Conservation (phyloP, 2,797 vertebrate genomes). For the Sebastes trivittatus region DNA sequence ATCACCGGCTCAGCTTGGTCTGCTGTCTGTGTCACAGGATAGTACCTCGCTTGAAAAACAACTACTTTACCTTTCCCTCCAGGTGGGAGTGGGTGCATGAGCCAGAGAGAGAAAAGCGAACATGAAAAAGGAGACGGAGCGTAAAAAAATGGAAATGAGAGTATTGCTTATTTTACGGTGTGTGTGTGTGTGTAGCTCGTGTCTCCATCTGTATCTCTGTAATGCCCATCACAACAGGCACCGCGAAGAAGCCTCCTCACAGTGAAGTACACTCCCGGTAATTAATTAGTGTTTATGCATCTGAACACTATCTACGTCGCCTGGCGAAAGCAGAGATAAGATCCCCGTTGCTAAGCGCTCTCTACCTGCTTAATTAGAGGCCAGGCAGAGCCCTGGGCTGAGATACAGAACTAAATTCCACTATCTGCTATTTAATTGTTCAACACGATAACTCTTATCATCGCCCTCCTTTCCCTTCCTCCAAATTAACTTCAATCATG, state of each 20-base stretch:
- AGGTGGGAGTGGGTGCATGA: conserved; percentile 10
- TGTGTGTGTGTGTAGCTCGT: background rate
- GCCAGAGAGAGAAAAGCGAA: background rate
- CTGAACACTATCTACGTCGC: conserved; percentile 58
- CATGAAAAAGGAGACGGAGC: conserved; percentile 27
- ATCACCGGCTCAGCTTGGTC: conserved; percentile 62
- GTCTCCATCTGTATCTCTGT: conserved; percentile 31
- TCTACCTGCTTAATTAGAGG: conserved; percentile 68
- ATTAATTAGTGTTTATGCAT: conserved; percentile 73
- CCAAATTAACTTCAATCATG: conserved; percentile 59
- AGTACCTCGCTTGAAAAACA: conserved; percentile 41
- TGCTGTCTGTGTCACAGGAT: conserved; percentile 51
- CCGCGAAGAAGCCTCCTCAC: conserved; percentile 22
- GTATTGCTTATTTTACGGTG: conserved; percentile 19
- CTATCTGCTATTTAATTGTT: conserved; percentile 56
- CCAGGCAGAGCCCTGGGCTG: conserved; percentile 39
- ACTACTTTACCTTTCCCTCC: conserved; percentile 32
- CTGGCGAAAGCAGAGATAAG: conserved; percentile 63
- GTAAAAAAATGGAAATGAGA: conserved; percentile 33
- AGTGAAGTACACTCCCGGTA: conserved; percentile 46
- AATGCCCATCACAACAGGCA: conserved; percentile 21
- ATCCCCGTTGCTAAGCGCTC: conserved; percentile 41
- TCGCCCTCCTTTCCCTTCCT: background rate
- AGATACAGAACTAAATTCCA: conserved; percentile 37
- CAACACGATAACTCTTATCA: conserved; percentile 54